A percentile compares a stretch with the other conserved stretches of the same genome.
phyloP scores from a whole-genome alignment of 2,797 vertebrate species.

The Parauchenoglanis ngamensis region DNA sequence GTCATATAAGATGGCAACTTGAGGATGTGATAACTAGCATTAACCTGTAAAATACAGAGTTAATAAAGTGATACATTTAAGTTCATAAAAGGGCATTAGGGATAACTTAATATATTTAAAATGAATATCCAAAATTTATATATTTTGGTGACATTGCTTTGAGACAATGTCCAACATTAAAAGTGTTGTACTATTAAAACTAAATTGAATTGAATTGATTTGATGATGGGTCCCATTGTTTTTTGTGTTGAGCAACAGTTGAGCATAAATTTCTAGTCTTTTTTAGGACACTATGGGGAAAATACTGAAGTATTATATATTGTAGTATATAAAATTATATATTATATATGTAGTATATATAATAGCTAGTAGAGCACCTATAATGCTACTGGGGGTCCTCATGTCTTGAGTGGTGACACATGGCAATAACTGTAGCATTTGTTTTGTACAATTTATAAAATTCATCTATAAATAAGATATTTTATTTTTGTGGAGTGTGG shows the following conservation, averaged over 20 bases:
- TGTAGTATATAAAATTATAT: not conserved
- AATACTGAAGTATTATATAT: not conserved
- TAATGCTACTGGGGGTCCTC: not conserved
- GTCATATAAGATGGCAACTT: not conserved
- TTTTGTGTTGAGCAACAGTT: not conserved
- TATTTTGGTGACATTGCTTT: too few relatives aligned
- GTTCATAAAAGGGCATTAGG: not conserved
- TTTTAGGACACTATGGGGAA: not conserved
- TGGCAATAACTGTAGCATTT: not conserved
- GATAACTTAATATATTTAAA: too few relatives aligned
- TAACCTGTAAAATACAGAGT: not conserved
- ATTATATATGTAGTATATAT: not conserved
- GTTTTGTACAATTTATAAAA: not conserved
- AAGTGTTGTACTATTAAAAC: too few relatives aligned
- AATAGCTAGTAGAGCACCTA: not conserved
- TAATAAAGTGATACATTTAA: not conserved
- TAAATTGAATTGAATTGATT: not conserved
- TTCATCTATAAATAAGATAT: not conserved
- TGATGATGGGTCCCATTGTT: not conserved
- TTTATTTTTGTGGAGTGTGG: not conserved
- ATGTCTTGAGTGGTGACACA: not conserved
- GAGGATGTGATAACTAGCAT: not conserved
- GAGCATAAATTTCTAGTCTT: not conserved
- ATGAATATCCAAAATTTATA: too few relatives aligned
- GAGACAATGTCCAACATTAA: too few relatives aligned